Conservation (phyloP, 2,113 vertebrate genomes). For the Thermophis baileyi region DNA sequence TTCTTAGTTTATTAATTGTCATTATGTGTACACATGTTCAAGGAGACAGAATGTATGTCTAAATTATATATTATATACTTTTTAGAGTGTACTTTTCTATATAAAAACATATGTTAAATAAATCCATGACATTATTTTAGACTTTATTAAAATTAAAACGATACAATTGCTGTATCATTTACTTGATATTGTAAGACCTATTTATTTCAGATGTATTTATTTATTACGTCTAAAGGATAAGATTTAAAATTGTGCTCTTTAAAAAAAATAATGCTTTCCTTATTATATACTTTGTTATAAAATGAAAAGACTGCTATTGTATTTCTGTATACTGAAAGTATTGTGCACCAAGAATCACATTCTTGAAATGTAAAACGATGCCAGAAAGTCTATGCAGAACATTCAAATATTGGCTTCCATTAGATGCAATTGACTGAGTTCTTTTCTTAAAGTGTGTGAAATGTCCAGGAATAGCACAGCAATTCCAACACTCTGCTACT, state of each 20-base stretch:
- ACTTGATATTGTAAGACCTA: not conserved
- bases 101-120: not conserved
- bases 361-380: not conserved
- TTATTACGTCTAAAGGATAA: not conserved
- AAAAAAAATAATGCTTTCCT: not conserved
- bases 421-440: not conserved
- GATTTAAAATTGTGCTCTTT: not conserved
- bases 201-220: not conserved
- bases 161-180: not conserved
- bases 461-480: not conserved
- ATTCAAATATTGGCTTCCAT: conserved; percentile 6
- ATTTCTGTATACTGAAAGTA: not conserved
- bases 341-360: not conserved
- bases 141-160: not conserved
- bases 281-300: not conserved
- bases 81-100: not conserved
- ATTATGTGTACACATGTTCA: not conserved
- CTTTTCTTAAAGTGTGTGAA: not conserved
- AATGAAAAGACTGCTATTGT: not conserved
- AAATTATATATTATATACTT: not conserved
- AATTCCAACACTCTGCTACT: not conserved
- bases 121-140: not conserved
- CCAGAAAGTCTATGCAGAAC: not conserved
- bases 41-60: not conserved
- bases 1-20: not conserved